Conservation (phyloP, 2,888 invertebrate genomes). For the Cabera pusaria region DNA sequence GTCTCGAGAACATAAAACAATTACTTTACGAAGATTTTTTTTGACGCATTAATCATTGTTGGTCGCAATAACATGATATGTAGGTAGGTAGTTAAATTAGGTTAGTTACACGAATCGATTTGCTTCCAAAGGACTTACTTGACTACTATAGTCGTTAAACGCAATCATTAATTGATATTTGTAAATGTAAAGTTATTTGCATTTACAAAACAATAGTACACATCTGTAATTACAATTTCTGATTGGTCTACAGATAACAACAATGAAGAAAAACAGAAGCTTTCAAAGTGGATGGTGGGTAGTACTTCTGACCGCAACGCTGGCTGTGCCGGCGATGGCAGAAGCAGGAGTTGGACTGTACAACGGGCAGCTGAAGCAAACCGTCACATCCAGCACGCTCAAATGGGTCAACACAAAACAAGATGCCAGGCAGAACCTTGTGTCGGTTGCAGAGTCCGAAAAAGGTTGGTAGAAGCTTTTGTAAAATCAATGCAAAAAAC, state of each 20-base stretch:
- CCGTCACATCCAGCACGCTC: conserved; percentile 91
- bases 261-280: conserved; percentile 68
- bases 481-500: too few relatives aligned
- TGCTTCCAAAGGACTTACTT: conserved; percentile 12
- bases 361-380: conserved; percentile 83
- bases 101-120: conserved; percentile 14
- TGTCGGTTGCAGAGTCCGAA: conserved; percentile 83
- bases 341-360: conserved; percentile 67
- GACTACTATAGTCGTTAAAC: too few relatives aligned
- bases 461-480: conserved; percentile 50
- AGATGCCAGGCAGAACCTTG: conserved; percentile 81
- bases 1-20: too few relatives aligned
- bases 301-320: conserved; percentile 59
- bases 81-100: too few relatives aligned
- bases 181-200: too few relatives aligned
- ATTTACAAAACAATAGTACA: too few relatives aligned
- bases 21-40: too few relatives aligned
- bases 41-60: too few relatives aligned
- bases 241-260: conserved; percentile 45
- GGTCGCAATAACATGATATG: too few relatives aligned
- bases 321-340: conserved; percentile 54
- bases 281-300: conserved; percentile 69
- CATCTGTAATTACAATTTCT: conserved; percentile 5
- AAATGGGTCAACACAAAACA: conserved; percentile 86
- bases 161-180: conserved; percentile 3